Evolutionary conservation across 2,888 invertebrate species (phyloP).

Genomic region (Yponomeuta cagnagella): DNA sequence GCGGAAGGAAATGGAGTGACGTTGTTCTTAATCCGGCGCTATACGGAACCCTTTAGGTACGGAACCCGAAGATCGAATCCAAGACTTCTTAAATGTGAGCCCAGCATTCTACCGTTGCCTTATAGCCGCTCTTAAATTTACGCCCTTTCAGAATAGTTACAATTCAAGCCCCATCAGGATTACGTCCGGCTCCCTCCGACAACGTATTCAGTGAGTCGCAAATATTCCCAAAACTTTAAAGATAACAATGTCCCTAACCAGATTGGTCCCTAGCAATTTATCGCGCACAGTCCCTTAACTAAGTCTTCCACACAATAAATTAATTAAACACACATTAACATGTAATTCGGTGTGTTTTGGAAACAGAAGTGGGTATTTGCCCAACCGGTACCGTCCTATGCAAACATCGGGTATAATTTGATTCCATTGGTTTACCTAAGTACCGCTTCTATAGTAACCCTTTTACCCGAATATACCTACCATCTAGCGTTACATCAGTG

Average conservation of each 20-base stretch:
- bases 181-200: background rate
- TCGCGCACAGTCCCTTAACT: constrained; percentile 3
- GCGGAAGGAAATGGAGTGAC: no score
- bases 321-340: constrained; percentile 58
- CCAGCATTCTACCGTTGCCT: no score
- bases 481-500: background rate
- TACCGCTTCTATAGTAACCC: background rate
- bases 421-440: constrained; percentile 3
- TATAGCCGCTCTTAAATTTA: no score
- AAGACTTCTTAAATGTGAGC: no score
- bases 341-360: constrained; percentile 32
- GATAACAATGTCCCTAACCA: background rate
- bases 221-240: constrained; percentile 1
- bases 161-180: background rate
- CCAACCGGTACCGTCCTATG: constrained; percentile 39
- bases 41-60: no score
- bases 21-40: no score
- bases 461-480: background rate
- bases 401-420: constrained; percentile 34
- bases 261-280: constrained; percentile 6
- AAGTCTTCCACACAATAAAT: constrained; percentile 48
- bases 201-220: background rate
- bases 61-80: no score
- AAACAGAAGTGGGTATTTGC: constrained; percentile 40
- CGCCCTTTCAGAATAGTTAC: no score